Evolutionary conservation across 2,888 invertebrate species (phyloP).

Genomic region (Scotopteryx bipunctaria): DNA sequence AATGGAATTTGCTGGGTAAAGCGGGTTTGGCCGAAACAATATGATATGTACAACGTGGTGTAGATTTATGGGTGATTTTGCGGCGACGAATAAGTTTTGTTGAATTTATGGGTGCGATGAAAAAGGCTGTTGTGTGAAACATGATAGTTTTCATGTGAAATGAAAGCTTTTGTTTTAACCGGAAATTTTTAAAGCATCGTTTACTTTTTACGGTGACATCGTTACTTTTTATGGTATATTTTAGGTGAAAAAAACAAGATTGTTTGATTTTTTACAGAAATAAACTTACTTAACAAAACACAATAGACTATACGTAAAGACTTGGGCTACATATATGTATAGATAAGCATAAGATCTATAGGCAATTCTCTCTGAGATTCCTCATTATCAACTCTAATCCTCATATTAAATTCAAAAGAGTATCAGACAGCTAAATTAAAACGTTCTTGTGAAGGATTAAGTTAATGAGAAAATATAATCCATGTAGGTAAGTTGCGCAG

Average conservation of each 20-base stretch:
- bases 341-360: too few species aligned
- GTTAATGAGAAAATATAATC: slow-evolving; percentile 55
- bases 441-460: slow-evolving; percentile 51
- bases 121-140: slow-evolving; percentile 28
- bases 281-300: too few species aligned
- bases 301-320: too few species aligned
- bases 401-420: slow-evolving; percentile 34
- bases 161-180: slow-evolving; percentile 14
- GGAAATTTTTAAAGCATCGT: slow-evolving; percentile 3
- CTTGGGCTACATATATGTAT: too few species aligned
- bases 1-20: slow-evolving; percentile 49
- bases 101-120: slow-evolving; percentile 37
- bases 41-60: slow-evolving; percentile 41
- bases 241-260: too few species aligned
- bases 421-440: slow-evolving; percentile 53
- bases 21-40: slow-evolving; percentile 47
- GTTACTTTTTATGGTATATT: too few species aligned
- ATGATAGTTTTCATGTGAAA: slow-evolving; percentile 9
- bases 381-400: slow-evolving; percentile 7
- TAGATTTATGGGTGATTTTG: slow-evolving; percentile 48
- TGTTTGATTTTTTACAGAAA: too few species aligned
- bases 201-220: background rate
- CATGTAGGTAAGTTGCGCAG: slow-evolving; percentile 37
- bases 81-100: slow-evolving; percentile 41
- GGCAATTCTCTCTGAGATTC: too few species aligned